phyloP scores from a whole-genome alignment of 2,888 invertebrate species.

The Callyntrura guangdongensis region DNA sequence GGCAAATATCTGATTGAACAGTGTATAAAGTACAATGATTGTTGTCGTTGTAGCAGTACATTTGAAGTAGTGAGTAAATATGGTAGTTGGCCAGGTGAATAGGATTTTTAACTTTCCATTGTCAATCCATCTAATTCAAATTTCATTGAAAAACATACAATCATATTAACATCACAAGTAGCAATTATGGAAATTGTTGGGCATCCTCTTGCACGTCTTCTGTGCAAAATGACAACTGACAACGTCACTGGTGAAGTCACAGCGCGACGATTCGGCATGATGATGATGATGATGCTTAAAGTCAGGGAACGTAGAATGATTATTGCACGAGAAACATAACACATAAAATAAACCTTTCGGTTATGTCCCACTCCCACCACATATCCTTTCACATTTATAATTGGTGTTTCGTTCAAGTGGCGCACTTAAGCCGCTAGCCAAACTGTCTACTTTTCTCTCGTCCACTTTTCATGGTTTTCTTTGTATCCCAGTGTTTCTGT shows the following conservation, averaged over 20 bases:
- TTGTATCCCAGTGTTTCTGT: background rate
- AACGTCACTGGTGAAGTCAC: background rate
- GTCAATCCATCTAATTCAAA: slow-evolving; percentile 49
- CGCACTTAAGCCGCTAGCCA: too few relatives aligned
- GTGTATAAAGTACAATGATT: background rate
- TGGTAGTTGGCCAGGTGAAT: slow-evolving; percentile 70
- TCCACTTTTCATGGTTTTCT: background rate
- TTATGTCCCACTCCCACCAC: background rate
- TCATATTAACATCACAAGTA: slow-evolving; percentile 51
- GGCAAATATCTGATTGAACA: slow-evolving; percentile 15
- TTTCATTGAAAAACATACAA: slow-evolving; percentile 51
- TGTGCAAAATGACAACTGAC: background rate
- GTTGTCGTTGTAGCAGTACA: slow-evolving; percentile 18
- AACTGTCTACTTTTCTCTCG: background rate
- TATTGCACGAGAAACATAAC: background rate
- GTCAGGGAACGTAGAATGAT: background rate
- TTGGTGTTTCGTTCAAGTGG: background rate
- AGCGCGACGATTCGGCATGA: background rate
- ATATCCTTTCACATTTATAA: background rate
- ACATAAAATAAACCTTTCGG: background rate
- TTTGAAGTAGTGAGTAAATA: slow-evolving; percentile 71
- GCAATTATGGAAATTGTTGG: slow-evolving; percentile 60
- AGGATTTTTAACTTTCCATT: slow-evolving; percentile 64
- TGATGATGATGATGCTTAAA: background rate
- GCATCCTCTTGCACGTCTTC: background rate